Base-by-base conservation (phyloP, 92 coral and sea anemone genomes). In the Epizoanthus scotinus region DNA sequence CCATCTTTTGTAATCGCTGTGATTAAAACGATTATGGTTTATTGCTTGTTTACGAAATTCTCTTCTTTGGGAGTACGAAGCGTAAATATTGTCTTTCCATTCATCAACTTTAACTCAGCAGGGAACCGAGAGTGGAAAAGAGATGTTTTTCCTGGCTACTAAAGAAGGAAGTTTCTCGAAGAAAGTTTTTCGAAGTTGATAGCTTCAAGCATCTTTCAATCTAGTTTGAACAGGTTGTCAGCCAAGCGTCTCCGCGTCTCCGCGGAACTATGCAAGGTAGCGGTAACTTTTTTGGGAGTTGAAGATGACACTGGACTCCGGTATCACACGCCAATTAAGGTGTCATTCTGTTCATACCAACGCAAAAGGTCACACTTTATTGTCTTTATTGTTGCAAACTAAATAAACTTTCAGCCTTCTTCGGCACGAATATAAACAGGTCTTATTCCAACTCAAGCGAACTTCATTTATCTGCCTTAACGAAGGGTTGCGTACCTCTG, bases 1-100 rank as follows among this genome's bases (percentile, higher is more conserved):
- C 90, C 88, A 88, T 85, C 87, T 86, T 75, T 66, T 88, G 91
- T 92, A 87, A 92, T 92, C 88, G 88, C 62, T 52, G 91, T 84
- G 92, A 92, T 92, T 87, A 92, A 52, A 64, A 63, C 90, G 96
- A 94, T 92, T 85, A 92, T 71, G 87, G 87, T 73, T 89, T 91
- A 94, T 91, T 89, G 90, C 96, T 92, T 94, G 95, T 91, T 94
- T 94, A 89, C 84, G 94, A 84, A 89, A 81, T 91, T 89, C 82
- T 91, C 89, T 81, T 87, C 70, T 73, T 88, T 77, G 73, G 90
- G 86, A 86, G 87, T 77, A 55, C 84, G 66, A 87, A 90, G 89
- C 86, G 86, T 90, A 87, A 92, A 92, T 90, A 92, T 92, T 92
- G 85, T 92, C 82, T 84, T 90, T 87, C 67, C 38, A 57, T 54